These are phyloP conservation scores for Lepidocyrtinus sp. DNA, from an alignment of 2,888 invertebrate genomes.

Conservation along the genomic window DNA sequence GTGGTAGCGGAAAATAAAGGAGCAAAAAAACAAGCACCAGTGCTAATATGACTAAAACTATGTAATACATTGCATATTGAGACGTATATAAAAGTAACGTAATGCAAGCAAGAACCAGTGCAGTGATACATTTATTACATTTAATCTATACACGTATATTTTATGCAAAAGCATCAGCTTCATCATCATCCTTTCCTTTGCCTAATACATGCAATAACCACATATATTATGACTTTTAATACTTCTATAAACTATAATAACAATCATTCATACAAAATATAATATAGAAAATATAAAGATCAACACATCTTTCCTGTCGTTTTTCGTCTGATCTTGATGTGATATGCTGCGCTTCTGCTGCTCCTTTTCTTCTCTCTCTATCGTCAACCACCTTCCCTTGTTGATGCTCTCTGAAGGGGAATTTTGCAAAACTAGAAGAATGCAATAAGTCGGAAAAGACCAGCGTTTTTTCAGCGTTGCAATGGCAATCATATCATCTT, in stretches of 20 bases:
- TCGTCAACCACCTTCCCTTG: background rate
- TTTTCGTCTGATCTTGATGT: background rate
- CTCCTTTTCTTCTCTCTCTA: background rate
- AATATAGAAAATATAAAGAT: background rate
- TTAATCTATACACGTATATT: background rate
- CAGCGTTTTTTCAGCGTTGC: background rate
- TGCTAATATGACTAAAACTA: background rate
- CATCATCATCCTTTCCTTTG: background rate
- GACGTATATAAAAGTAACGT: background rate
- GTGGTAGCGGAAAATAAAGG: background rate
- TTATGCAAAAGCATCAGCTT: background rate
- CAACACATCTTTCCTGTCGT: background rate
- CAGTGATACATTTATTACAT: background rate
- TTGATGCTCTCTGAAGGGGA: background rate
- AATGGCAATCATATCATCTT: background rate
- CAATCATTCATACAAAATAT: background rate
- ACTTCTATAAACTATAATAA: no score
- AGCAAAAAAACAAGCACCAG: background rate
- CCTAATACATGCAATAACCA: no score
- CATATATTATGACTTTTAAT: no score
- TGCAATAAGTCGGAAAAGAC: background rate
- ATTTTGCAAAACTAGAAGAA: background rate
- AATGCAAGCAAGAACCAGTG: background rate
- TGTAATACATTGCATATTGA: background rate
- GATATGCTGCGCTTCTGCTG: background rate